Conservation (phyloP, 1,140 invertebrate genomes). For the Drosophila equinoxialis region DNA sequence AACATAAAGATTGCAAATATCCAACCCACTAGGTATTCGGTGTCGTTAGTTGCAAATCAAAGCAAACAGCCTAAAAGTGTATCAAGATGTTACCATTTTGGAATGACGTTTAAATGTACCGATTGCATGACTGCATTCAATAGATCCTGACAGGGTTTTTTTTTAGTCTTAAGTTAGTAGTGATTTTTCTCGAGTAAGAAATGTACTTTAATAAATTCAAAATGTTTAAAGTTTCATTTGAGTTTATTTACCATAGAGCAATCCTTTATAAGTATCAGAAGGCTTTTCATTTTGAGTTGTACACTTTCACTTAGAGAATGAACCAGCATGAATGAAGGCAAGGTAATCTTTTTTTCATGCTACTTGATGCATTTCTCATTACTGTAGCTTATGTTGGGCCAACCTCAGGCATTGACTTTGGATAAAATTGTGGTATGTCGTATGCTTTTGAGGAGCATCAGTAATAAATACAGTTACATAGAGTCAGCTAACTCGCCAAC, state of each 20-base stretch:
- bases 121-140: constrained; percentile 1
- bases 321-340: not conserved
- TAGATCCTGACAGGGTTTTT: not conserved
- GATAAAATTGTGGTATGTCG: constrained; percentile 60
- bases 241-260: too few relatives aligned
- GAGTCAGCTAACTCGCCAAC: not conserved
- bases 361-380: constrained; percentile 59
- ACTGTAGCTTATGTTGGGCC: constrained; percentile 32
- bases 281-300: not conserved
- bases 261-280: not conserved
- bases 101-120: constrained; percentile 7
- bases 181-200: not conserved
- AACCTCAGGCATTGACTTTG: constrained; percentile 77
- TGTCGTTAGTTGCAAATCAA: constrained; percentile 57
- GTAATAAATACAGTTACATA: constrained; percentile 58
- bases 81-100: constrained; percentile 31
- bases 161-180: not conserved
- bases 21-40: constrained; percentile 24
- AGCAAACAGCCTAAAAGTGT: constrained; percentile 52
- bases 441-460: constrained; percentile 53
- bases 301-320: not conserved
- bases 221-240: too few relatives aligned
- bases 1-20: constrained; percentile 77
- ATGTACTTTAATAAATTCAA: too few relatives aligned
- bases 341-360: constrained; percentile 29